Evolutionary conservation across 2,888 invertebrate species (phyloP), one percentile per base, ranked within the genome.

Genomic region (Hartigia nigra): DNA sequence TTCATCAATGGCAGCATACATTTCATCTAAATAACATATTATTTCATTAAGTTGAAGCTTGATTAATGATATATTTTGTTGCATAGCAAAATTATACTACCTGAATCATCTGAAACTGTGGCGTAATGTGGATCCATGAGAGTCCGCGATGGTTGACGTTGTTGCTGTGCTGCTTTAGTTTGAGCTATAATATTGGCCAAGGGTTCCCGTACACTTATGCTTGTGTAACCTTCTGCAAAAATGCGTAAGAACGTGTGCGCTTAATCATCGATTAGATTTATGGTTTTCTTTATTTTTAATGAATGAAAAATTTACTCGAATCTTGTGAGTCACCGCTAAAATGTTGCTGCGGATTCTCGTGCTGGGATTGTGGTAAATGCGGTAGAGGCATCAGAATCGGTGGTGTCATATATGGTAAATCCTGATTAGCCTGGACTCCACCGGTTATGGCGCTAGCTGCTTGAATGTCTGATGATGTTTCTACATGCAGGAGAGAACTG

Each of bases 301-400:
- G 4, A 31, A 14, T 32, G 11, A 69, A 76, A 77, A 35, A 92
- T 93, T 93, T 92, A 96, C 96, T 96, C 79, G 97, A 97, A 92
- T 97, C 97, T 85, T 97, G 97, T 4, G 97, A 97, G 91, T 98
- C 97, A 0, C 97, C 97, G 89, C 97, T 97, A 90, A 97, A 97
- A 91, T 97, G 95, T 74, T 94, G 93, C 75, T 93, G 93, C 82
- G 84, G 92, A 77, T 81, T 85, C 90, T 91, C 92, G 31, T 87
- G 88, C 74, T 88, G 90, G 35, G 84, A 79, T 76, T 84, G 85
- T 36, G 89, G 91, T 31, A 85, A 89, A 78, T 87, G 87, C 75
- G 90, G 90, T 70, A 89, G 85, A 70, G 90, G 85, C 88, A 92
- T 84, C 90, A 94, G 87, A 89, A 96, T 91, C 84, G 95, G 97